Percentiles rank a stretch among this genome's conserved stretches.
These are phyloP conservation scores for Polyploca ridens DNA, from an alignment of 2,888 invertebrate genomes.

Conservation along the genomic window DNA sequence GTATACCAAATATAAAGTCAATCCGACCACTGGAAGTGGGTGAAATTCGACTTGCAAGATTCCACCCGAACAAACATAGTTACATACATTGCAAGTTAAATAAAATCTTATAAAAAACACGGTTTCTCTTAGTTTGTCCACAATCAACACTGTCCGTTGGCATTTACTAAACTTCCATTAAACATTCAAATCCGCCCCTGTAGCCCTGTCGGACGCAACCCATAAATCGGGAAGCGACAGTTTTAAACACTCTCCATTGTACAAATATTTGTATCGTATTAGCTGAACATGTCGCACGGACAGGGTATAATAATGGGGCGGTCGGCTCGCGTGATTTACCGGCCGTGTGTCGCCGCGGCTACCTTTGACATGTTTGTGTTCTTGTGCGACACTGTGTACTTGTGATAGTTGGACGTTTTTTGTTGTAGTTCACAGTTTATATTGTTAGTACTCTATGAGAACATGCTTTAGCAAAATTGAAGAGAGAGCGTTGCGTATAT, in stretches of 20 bases:
- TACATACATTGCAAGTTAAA: too few species aligned
- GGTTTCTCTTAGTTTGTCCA: too few species aligned
- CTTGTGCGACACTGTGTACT: slow-evolving; percentile 4
- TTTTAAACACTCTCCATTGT: slow-evolving; percentile 56
- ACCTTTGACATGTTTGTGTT: slow-evolving; percentile 36
- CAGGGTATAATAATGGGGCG: slow-evolving; percentile 23
- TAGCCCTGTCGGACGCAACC: slow-evolving; percentile 26
- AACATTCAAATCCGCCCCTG: slow-evolving; percentile 27
- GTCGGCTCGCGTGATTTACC: slow-evolving; percentile 49
- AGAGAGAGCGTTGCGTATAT: too few species aligned
- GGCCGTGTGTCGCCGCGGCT: slow-evolving; percentile 33
- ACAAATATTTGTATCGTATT: slow-evolving; percentile 61
- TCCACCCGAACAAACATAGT: too few species aligned
- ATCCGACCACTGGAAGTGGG: too few species aligned
- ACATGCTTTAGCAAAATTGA: too few species aligned
- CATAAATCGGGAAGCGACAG: slow-evolving; percentile 54
- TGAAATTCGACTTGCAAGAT: too few species aligned
- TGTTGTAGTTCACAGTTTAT: not conserved
- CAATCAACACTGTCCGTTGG: not conserved
- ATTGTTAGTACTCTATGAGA: too few species aligned
- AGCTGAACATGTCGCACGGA: slow-evolving; percentile 25
- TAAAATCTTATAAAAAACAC: too few species aligned
- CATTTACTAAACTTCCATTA: not conserved
- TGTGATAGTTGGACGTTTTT: not conserved
- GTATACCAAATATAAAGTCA: too few species aligned